Base-by-base conservation (phyloP, 2,113 vertebrate genomes). In the Setophaga kirtlandii region DNA sequence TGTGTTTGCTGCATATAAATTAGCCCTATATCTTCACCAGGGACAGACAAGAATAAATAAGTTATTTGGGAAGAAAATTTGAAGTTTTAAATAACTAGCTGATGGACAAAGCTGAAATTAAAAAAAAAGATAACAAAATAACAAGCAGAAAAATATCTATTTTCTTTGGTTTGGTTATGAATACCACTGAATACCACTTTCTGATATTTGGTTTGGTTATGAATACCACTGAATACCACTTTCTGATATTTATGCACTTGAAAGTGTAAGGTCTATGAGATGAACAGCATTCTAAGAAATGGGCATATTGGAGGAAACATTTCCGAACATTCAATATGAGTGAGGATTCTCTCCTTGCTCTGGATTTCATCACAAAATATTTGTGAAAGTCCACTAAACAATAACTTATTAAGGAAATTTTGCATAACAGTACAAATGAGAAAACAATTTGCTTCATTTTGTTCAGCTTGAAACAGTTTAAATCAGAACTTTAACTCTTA, bases 1-100 rank as follows among this genome's bases (percentile, higher is more conserved):
- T 85, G 37, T 83, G 18, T 83, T 87, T 80, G 21, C 46, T 87
- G 90, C 42, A 70, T 89, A 88, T 85, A 89, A 94, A 95, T 91
- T 82, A 91, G 81, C 11, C 27, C 23, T 85, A 64, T 88, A 80
- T 74, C 30, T 90, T 95, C 41, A 64, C 44, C 31, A 46, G 46
- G 50, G 68, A 89, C n/a, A 90, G 27, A 59, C 20, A 77, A 63
- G 85, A 91, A 90, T 78, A 93, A 95, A 69, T 73, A 73, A 77
- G 47, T 80, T 70, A 24, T 74, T 28, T 28, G 13, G 75, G 22
- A 11, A 87, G 41, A 88, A 84, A 75, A 79, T 31, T 35, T 81
- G 49, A 89, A 82, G 27, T 89, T 89, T 92, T 71, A 64, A 93
- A 69, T 91, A 83, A 69, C 37, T 85, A 77, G 11, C 37, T 80